phyloP scores from a whole-genome alignment of 53 echinoderm and acorn worm species.

The Zoroaster sp. region DNA sequence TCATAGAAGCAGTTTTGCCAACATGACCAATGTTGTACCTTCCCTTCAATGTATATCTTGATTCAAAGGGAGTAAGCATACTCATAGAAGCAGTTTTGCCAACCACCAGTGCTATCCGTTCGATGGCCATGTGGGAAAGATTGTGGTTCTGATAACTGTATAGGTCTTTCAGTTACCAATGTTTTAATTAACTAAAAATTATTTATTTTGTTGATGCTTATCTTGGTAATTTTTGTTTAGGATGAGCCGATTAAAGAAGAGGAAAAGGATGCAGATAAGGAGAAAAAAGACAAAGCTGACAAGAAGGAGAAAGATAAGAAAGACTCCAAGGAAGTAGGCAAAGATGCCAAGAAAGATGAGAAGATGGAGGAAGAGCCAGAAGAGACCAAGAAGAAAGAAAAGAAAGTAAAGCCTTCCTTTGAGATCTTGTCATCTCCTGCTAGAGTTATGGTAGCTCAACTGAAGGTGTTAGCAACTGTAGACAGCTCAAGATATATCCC shows the following conservation, averaged over 20 bases:
- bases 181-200: no score
- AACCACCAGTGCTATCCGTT: no score
- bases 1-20: no score
- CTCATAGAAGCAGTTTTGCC: no score
- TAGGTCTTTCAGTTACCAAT: no score
- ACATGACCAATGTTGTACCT: no score
- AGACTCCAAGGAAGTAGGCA: slow-evolving; percentile 17
- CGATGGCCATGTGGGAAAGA: no score
- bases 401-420: slow-evolving; percentile 58
- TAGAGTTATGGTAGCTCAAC: slow-evolving; percentile 77
- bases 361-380: slow-evolving; percentile 3
- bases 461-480: slow-evolving; percentile 69
- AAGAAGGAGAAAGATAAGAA: slow-evolving; percentile 45
- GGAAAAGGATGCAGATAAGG: slow-evolving; percentile 35
- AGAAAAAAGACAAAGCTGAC: slow-evolving; percentile 54
- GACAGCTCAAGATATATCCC: slow-evolving; percentile 63
- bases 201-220: neutral
- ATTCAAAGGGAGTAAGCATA: no score
- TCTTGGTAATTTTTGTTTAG: neutral
- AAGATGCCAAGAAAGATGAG: slow-evolving; percentile 25
- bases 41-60: no score
- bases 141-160: no score
- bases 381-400: slow-evolving; percentile 31
- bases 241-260: slow-evolving; percentile 46
- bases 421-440: slow-evolving; percentile 88